Percentiles rank a stretch among this genome's conserved stretches.
Evolutionary conservation across 2,113 vertebrate genomes (phyloP).

Genomic region (Neotragus pygmaeus): DNA sequence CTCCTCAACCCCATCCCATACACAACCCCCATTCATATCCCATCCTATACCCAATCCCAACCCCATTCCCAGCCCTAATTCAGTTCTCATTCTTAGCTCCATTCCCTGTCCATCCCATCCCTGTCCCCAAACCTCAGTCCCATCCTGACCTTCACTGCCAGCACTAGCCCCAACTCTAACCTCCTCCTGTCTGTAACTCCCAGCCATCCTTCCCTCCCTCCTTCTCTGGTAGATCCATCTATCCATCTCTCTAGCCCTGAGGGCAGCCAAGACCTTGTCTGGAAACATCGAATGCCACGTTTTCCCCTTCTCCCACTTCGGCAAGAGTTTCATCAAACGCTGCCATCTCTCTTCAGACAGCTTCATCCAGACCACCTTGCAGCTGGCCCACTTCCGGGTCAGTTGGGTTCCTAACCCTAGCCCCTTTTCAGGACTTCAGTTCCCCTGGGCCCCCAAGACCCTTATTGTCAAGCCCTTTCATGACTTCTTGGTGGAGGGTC

Average conservation of each 20-base stretch:
- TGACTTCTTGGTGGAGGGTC: neutral
- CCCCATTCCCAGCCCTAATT: neutral
- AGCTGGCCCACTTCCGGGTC: conserved; percentile 80
- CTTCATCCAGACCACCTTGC: conserved; percentile 77
- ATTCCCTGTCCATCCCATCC: neutral
- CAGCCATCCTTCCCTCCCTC: neutral
- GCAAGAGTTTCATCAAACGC: conserved; percentile 76
- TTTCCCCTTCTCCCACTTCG: conserved; percentile 77
- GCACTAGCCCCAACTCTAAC: neutral
- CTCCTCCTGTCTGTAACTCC: neutral
- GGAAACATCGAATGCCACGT: conserved; percentile 73
- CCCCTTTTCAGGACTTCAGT: neutral
- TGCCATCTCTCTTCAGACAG: conserved; percentile 75
- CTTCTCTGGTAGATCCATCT: conserved; percentile 42
- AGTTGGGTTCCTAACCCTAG: neutral
- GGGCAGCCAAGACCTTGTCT: conserved; percentile 67
- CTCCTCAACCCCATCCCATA: neutral
- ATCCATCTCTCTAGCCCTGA: conserved; percentile 65
- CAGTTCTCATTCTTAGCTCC: neutral
- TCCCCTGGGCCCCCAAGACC: neutral
- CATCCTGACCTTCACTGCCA: rapidly evolving
- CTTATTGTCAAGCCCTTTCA: neutral
- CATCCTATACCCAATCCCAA: neutral
- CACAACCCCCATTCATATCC: neutral
- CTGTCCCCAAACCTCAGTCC: neutral